These are phyloP conservation scores for Rhadina sibilatrix DNA, from an alignment of 2,113 vertebrate genomes.

Conservation along the genomic window DNA sequence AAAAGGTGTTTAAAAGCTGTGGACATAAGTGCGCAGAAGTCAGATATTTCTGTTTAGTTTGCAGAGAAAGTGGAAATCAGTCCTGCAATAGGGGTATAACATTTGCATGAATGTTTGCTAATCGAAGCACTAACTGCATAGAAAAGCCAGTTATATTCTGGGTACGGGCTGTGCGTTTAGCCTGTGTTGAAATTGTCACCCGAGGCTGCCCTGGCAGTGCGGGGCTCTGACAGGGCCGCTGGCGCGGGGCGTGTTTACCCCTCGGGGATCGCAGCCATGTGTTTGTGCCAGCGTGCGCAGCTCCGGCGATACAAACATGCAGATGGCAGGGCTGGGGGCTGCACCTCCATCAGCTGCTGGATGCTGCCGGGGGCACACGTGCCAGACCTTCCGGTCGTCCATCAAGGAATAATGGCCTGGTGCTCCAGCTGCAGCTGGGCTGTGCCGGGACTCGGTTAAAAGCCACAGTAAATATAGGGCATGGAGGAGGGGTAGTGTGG, in stretches of 20 bases:
- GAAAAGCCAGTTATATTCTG: not conserved
- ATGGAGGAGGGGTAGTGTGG: accelerated
- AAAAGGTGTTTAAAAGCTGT: not conserved
- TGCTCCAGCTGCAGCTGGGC: not conserved
- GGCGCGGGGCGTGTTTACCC: not conserved
- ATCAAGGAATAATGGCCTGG: not conserved
- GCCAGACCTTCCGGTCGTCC: not conserved
- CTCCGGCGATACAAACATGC: constrained; percentile 23
- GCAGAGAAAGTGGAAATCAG: not conserved
- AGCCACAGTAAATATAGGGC: not conserved
- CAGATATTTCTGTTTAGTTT: not conserved
- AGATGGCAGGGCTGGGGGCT: constrained; percentile 1
- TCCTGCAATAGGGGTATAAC: not conserved
- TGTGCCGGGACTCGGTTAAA: not conserved
- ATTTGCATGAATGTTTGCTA: not conserved
- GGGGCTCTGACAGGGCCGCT: not conserved
- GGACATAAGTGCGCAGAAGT: not conserved
- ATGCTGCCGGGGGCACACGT: not conserved
- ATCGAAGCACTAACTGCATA: not conserved
- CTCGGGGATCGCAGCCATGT: not conserved
- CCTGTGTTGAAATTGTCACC: not conserved
- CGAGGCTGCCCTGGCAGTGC: not conserved
- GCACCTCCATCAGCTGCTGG: constrained; percentile 20
- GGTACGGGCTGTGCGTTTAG: accelerated
- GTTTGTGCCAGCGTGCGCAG: not conserved